These are phyloP conservation scores for Proctacanthus coquilletti DNA, from an alignment of 1,140 invertebrate genomes.

Conservation along the genomic window DNA sequence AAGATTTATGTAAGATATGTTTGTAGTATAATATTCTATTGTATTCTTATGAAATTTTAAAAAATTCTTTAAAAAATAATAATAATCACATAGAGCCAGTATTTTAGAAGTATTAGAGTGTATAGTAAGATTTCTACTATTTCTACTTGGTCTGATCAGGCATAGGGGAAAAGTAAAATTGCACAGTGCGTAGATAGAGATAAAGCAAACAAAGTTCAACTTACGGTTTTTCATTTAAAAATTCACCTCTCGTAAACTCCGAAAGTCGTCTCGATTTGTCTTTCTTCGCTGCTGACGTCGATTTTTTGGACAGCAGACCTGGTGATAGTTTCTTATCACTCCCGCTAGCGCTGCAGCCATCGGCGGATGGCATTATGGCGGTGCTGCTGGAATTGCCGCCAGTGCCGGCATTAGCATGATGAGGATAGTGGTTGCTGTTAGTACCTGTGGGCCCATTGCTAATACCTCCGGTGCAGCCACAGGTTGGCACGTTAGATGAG, in stretches of 20 bases:
- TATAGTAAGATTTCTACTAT: too few relatives aligned
- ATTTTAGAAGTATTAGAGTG: too few relatives aligned
- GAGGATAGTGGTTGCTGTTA: slow-evolving; percentile 4
- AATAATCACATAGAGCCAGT: too few relatives aligned
- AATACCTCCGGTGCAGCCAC: slow-evolving; percentile 1
- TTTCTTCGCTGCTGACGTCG: slow-evolving; percentile 16
- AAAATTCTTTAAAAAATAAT: too few relatives aligned
- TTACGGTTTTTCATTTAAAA: slow-evolving; percentile 33
- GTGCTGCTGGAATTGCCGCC: slow-evolving; percentile 5
- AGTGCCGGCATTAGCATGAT: neutral
- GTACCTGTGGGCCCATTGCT: neutral
- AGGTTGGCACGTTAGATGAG: neutral
- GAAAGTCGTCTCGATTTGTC: slow-evolving; percentile 29
- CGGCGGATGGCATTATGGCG: slow-evolving; percentile 4
- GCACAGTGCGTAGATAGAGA: too few relatives aligned
- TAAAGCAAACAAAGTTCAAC: too few relatives aligned
- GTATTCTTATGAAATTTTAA: too few relatives aligned
- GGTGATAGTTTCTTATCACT: neutral
- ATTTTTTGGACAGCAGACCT: neutral
- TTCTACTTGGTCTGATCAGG: too few relatives aligned
- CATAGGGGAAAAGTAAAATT: too few relatives aligned
- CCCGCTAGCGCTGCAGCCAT: too few relatives aligned
- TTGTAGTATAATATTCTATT: too few relatives aligned
- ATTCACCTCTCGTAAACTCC: slow-evolving; percentile 31
- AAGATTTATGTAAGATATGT: too few relatives aligned